These are phyloP conservation scores for Mycetomoellerius zeteki DNA, from an alignment of 1,140 invertebrate genomes.

Conservation along the genomic window DNA sequence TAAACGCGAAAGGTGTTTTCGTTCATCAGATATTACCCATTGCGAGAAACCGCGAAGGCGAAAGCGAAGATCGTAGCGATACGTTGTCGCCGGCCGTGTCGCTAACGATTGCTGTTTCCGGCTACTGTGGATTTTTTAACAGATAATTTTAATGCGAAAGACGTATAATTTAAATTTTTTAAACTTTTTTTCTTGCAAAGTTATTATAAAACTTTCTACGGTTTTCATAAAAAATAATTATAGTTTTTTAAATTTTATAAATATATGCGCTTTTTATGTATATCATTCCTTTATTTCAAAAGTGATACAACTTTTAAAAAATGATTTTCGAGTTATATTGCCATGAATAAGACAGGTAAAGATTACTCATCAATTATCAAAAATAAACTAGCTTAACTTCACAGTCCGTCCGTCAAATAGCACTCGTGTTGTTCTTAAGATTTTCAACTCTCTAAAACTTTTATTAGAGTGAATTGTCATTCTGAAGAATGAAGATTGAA, in stretches of 20 bases:
- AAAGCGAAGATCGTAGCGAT: conserved; percentile 38
- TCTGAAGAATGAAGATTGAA: too few species aligned
- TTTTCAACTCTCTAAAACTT: too few species aligned
- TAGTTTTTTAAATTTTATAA: background rate
- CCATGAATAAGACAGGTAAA: too few species aligned
- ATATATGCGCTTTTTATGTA: background rate
- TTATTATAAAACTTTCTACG: background rate
- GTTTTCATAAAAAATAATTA: background rate
- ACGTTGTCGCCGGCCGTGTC: conserved; percentile 13
- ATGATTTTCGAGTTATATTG: too few species aligned
- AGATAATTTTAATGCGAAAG: background rate
- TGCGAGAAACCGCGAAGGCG: conserved; percentile 57
- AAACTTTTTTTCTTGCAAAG: background rate
- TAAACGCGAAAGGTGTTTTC: background rate
- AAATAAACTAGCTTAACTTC: too few species aligned
- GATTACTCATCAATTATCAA: too few species aligned
- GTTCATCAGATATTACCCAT: background rate
- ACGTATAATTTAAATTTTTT: background rate
- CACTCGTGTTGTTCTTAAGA: too few species aligned
- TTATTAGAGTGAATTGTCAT: too few species aligned
- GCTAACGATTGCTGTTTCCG: conserved; percentile 22
- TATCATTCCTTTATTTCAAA: too few species aligned
- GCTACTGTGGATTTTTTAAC: conserved; percentile 17
- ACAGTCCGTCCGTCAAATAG: too few species aligned
- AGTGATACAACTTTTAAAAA: too few species aligned